Evolutionary conservation across 2,113 vertebrate species (phyloP), one percentile per base, ranked within the genome.

Genomic region (Pachycephala philippinensis): DNA sequence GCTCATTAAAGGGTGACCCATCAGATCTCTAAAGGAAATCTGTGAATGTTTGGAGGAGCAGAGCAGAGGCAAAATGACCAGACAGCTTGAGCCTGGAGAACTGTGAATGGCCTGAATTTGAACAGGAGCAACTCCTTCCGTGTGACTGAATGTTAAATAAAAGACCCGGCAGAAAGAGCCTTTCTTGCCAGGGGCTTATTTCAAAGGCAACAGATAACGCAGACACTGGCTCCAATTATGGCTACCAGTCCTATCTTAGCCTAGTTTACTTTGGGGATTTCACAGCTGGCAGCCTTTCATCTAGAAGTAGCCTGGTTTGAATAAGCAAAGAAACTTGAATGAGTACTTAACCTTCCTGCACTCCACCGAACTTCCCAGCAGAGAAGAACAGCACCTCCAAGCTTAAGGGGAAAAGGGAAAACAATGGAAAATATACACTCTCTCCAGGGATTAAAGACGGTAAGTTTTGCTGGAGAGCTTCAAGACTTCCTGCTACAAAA

Each of bases 271-370:
- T 83, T 31, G 84, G 92, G 95, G 89, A 97, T 96, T 96, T 96
- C 94, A 95, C 94, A 97, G 94, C 13, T 94, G 93, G 90, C 68
- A 95, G 94, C 68, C 87, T 93, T 95, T 96, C 89, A 97, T 95
- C 94, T 93, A 93, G 77, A 84, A 96, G 91, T 40, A 92, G 91
- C 90, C 90, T 96, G 92, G 92, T 96, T 96, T 97, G 95, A 97
- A 97, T 95, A 97, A 89, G 94, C 87, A 94, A 93, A 96, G 87
- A 94, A 80, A 96, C 81, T 19, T 84, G 95, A 96, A 96, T 91
- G 90, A 94, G 91, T 94, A 96, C 93, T 97, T 96, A 96, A 96
- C 93, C 95, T 96, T 95, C 84, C 86, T 96, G 95, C 80, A 88
- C 95, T 93, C 39, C 61, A 64, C 44, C 8, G 75, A 84, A 91